phyloP scores from a whole-genome alignment of 2,797 vertebrate species.

The Corythornis leucogaster region DNA sequence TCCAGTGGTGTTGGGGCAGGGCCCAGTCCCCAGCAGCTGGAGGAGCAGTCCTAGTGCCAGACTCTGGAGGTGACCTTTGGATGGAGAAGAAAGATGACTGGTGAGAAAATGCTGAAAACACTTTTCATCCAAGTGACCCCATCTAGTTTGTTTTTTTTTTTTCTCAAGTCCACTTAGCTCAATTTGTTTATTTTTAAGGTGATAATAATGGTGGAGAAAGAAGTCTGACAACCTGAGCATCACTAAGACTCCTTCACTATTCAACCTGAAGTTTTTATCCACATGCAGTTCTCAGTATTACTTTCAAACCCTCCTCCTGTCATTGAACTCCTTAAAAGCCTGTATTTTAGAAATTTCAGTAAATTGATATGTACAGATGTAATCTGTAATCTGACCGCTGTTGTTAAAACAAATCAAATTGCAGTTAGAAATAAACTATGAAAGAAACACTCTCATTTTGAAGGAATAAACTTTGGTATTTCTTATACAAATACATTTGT shows the following conservation, averaged over 20 bases:
- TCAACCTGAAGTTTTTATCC: neutral
- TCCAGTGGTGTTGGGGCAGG: accelerated
- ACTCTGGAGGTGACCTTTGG: neutral
- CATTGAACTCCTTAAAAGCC: neutral
- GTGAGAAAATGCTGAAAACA: neutral
- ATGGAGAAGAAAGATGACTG: neutral
- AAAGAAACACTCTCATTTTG: neutral
- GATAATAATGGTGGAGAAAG: neutral
- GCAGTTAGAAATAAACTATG: neutral
- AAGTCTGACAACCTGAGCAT: neutral
- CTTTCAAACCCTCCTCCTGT: neutral
- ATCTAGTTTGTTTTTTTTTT: neutral
- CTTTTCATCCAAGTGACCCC: neutral
- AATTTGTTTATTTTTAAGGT: neutral
- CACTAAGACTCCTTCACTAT: neutral
- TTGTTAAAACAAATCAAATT: neutral
- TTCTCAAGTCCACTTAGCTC: neutral
- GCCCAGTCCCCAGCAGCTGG: neutral
- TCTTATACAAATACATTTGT: neutral
- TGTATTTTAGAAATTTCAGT: neutral
- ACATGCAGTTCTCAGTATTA: neutral
- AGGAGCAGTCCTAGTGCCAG: neutral
- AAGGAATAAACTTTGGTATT: neutral
- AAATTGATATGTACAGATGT: neutral
- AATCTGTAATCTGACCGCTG: neutral